Conservation (phyloP, 2,888 invertebrate genomes). For the Urechis unicinctus region DNA sequence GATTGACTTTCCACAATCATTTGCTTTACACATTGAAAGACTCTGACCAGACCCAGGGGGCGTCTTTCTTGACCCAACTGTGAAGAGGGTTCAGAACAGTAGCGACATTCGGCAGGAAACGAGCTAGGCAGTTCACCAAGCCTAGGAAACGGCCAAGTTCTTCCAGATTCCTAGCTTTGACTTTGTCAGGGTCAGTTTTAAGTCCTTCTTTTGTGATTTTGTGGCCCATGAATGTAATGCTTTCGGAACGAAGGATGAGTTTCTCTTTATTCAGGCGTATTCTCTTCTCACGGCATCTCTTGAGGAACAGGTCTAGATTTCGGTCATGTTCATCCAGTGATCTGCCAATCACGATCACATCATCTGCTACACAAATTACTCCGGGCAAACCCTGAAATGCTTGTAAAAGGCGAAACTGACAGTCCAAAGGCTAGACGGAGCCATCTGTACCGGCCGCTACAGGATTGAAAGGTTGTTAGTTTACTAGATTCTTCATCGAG, state of each 20-base stretch:
- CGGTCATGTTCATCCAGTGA: constrained; percentile 13
- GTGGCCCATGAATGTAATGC: constrained; percentile 16
- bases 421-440: constrained; percentile 18
- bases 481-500: constrained; percentile 17
- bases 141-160: constrained; percentile 19
- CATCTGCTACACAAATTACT: constrained; percentile 18
- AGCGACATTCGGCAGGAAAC: constrained; percentile 15
- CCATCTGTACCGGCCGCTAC: constrained; percentile 20
- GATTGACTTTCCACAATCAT: constrained; percentile 14
- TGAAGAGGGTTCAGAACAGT: constrained; percentile 11
- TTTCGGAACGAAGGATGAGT: not conserved
- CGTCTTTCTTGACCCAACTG: constrained; percentile 18
- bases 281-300: constrained; percentile 15
- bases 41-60: constrained; percentile 17
- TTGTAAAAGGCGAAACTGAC: constrained; percentile 13
- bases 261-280: constrained; percentile 17
- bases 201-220: constrained; percentile 13
- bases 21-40: constrained; percentile 19
- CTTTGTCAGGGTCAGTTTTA: constrained; percentile 17
- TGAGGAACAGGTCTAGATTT: constrained; percentile 9
- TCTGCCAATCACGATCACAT: constrained; percentile 16
- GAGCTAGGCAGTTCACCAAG: constrained; percentile 13
- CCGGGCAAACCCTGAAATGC: constrained; percentile 16
- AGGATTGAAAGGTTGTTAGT: constrained; percentile 17
- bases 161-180: constrained; percentile 9